phyloP scores from a whole-genome alignment of 2,888 invertebrate species.

The Netelia melanura region DNA sequence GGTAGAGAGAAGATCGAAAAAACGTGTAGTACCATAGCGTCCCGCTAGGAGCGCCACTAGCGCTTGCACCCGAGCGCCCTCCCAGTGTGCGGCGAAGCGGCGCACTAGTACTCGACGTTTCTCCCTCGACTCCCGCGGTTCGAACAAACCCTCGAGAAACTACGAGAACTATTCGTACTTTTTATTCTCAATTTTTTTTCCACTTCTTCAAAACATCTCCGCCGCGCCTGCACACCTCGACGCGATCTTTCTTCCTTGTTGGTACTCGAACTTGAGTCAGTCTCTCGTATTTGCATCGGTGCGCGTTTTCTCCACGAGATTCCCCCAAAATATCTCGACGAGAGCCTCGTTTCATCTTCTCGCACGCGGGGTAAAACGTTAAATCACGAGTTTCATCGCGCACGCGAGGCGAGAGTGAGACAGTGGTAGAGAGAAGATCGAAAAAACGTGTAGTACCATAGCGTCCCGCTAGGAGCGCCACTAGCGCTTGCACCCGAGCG shows the following conservation, averaged over 20 bases:
- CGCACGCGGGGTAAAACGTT: constrained; percentile 31
- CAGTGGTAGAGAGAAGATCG: background rate
- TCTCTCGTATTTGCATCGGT: constrained; percentile 77
- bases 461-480: constrained; percentile 49
- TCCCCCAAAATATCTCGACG: constrained; percentile 23
- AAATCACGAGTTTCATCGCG: constrained; percentile 52
- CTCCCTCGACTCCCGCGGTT: background rate
- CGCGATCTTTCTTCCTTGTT: constrained; percentile 19
- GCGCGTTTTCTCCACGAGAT: constrained; percentile 71
- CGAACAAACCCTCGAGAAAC: background rate
- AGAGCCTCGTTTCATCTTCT: constrained; percentile 48
- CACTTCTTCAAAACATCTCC: background rate
- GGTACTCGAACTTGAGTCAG: constrained; percentile 59
- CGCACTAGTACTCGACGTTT: background rate
- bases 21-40: constrained; percentile 40
- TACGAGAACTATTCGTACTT: too few species aligned
- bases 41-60: constrained; percentile 39
- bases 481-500: constrained; percentile 19
- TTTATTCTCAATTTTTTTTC: too few species aligned
- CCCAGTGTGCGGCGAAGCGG: constrained; percentile 1
- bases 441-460: background rate
- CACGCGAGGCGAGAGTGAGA: constrained; percentile 28
- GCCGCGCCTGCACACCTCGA: background rate
- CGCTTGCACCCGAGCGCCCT: constrained; percentile 34
- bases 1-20: constrained; percentile 2